A percentile compares a stretch with the other conserved stretches of the same genome.
These are phyloP conservation scores for Caranx melampygus DNA, from an alignment of 2,113 vertebrate species.

Conservation along the genomic window DNA sequence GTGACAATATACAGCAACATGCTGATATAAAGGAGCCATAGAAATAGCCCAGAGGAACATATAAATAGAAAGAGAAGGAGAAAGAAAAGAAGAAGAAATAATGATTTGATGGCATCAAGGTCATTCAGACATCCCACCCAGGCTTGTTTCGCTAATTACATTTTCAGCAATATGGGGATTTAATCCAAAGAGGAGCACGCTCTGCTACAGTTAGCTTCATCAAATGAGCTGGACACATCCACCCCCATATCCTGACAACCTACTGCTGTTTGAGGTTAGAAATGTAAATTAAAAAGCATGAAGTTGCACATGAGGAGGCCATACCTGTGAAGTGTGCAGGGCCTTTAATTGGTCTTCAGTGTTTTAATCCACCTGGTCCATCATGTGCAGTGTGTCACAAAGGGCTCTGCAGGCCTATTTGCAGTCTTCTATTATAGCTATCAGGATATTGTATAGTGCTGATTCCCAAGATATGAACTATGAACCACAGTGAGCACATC, in stretches of 20 bases:
- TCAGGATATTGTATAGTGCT: neutral
- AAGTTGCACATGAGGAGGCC: neutral
- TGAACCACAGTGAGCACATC: neutral
- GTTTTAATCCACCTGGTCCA: neutral
- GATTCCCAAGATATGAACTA: neutral
- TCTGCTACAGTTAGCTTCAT: neutral
- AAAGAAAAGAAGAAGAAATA: neutral
- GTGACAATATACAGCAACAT: conserved; percentile 16
- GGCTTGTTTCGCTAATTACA: conserved; percentile 4
- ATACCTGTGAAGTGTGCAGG: neutral
- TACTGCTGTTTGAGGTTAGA: conserved; percentile 5
- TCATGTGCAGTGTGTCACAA: neutral
- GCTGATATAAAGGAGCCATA: conserved; percentile 3
- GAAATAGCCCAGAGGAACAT: conserved; percentile 5
- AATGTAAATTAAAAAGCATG: neutral
- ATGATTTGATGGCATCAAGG: conserved; percentile 30
- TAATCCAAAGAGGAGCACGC: neutral
- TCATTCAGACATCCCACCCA: neutral
- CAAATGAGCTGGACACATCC: neutral
- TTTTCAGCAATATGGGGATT: neutral
- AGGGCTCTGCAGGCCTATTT: neutral
- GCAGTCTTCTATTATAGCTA: neutral
- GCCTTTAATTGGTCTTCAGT: neutral
- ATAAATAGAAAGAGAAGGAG: neutral
- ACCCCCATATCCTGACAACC: neutral